Evolutionary conservation across 2,113 vertebrate species (phyloP), one percentile per base, ranked within the genome.

Genomic region (Melospiza melodia): DNA sequence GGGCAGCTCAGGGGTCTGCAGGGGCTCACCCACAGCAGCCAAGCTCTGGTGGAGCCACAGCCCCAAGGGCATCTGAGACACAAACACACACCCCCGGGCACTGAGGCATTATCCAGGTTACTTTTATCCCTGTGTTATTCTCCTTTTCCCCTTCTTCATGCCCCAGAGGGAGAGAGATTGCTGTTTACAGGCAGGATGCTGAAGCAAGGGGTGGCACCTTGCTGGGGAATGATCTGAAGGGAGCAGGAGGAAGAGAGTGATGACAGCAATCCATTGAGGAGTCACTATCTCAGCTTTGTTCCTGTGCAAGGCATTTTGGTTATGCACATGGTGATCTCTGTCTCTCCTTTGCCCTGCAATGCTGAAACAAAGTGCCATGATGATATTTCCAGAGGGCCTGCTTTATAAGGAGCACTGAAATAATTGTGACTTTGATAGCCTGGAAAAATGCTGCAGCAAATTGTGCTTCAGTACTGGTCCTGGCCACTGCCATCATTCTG

Each of bases 1-100:
- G 58, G 85, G 52, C 51, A 19, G 51, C 51, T 3, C 0, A 0
- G 39, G 57, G 52, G 22, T 16, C 41, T 71, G 0, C 0, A 28
- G 55, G 66, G 2, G 0, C 41, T 78, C 69, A 27, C 49, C 44
- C 16, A n/a, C 27, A 69, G 49, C 49, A 62, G 71, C 0, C 0
- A 62, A 4, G 19, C 46, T 11, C 17, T 14, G 12, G 4, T 18
- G 48, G 21, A 80, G 68, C 65, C 78, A 78, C 57, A 9, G 19
- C 43, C 44, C 21, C 0, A 0, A 49, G 25, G 2, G 24, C 19
- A 6, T 58, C 5, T 25, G 37, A 71, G 79, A 63, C 62, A 57
- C 59, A 49, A 33, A 77, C 11, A 39, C 15, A 51, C 31, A 58
- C 18, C 58, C 35, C 48, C 43, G 49, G 25, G 76, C 59, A 86